Percentiles rank a stretch among this genome's conserved stretches.
Conservation (phyloP, 2,888 invertebrate species). For the Pocota personata region DNA sequence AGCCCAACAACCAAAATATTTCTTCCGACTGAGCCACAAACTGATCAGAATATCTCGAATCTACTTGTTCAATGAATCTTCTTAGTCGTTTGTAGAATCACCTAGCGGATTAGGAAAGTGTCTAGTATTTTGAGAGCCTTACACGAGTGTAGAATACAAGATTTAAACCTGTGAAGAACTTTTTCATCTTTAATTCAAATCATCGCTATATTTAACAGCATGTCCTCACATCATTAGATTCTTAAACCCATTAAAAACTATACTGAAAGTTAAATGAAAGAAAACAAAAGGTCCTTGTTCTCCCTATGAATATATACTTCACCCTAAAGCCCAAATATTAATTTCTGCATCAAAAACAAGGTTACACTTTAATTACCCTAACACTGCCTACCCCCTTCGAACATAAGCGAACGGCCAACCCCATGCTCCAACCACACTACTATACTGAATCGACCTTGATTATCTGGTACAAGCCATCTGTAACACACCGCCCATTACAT, state of each 20-base stretch:
- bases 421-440: neutral
- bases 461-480: slow-evolving; percentile 46
- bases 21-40: too few relatives aligned
- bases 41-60: too few relatives aligned
- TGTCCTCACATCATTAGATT: neutral
- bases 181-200: neutral
- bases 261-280: neutral
- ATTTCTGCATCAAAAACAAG: slow-evolving; percentile 21
- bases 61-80: too few relatives aligned
- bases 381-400: neutral
- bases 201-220: neutral
- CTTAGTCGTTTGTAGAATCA: too few relatives aligned
- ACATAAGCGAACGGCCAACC: slow-evolving; percentile 1
- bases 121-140: too few relatives aligned
- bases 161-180: too few relatives aligned
- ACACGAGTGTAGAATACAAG: too few relatives aligned
- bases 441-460: slow-evolving; percentile 32
- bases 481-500: slow-evolving; percentile 48
- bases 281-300: neutral
- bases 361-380: slow-evolving; percentile 21
- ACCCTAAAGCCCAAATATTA: slow-evolving; percentile 22
- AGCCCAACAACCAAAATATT: too few relatives aligned
- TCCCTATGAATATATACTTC: neutral
- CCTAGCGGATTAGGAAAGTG: too few relatives aligned
- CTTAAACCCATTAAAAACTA: neutral